These are phyloP conservation scores for Salvelinus sp. DNA, from an alignment of 2,113 vertebrate species.

Conservation along the genomic window DNA sequence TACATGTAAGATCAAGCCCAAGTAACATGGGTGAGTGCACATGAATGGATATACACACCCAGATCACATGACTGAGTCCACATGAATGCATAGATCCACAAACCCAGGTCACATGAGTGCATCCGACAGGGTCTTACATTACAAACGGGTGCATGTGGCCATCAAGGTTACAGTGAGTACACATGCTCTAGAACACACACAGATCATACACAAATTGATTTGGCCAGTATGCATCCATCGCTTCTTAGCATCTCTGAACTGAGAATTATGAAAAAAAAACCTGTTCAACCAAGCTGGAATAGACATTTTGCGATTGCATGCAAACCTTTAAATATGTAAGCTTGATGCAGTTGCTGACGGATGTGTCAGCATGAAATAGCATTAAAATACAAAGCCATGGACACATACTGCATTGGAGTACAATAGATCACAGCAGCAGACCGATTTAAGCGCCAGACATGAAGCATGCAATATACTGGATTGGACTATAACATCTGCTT, in stretches of 20 bases:
- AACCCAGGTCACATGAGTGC: constrained; percentile 33
- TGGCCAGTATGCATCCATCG: too few species aligned
- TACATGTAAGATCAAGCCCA: constrained; percentile 12
- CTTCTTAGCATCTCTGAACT: too few species aligned
- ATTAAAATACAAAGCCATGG: constrained; percentile 31
- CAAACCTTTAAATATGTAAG: constrained; percentile 29
- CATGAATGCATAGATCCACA: constrained; percentile 38
- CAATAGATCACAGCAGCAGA: constrained; percentile 23
- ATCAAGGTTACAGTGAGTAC: not conserved
- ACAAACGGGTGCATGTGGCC: not conserved
- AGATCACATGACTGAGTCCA: constrained; percentile 59
- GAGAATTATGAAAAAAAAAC: too few species aligned
- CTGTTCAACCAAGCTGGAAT: constrained; percentile 3
- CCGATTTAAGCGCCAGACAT: constrained; percentile 27
- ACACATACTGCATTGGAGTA: not conserved
- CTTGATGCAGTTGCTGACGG: not conserved
- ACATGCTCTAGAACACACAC: not conserved
- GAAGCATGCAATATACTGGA: constrained; percentile 51
- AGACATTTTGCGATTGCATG: constrained; percentile 36
- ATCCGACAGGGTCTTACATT: constrained; percentile 12
- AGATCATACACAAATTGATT: not conserved
- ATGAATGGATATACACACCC: constrained; percentile 42
- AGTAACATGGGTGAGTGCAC: constrained; percentile 34
- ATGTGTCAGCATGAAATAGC: constrained; percentile 8
- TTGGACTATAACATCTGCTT: constrained; percentile 29